A percentile compares a stretch with the other conserved stretches of the same genome.
Evolutionary conservation across 2,113 vertebrate genomes (phyloP).

Genomic region (Oostethus manadensis): DNA sequence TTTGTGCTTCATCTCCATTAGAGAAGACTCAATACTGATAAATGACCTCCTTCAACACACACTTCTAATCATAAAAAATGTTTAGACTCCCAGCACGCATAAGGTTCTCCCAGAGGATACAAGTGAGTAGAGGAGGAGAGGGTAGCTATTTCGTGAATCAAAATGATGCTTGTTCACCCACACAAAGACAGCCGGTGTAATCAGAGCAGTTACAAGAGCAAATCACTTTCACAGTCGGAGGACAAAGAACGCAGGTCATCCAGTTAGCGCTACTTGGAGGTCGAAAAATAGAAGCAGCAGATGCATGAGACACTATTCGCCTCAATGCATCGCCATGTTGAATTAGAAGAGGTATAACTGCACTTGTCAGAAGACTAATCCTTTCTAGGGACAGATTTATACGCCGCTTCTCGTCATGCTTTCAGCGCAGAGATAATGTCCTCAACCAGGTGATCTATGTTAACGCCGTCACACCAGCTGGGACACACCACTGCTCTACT

Average conservation of each 20-base stretch:
- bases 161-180: slow-evolving; percentile 45
- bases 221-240: slow-evolving; percentile 22
- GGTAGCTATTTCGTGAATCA: slow-evolving; percentile 28
- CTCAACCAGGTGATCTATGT: slow-evolving; percentile 33
- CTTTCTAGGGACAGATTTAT: slow-evolving; percentile 49
- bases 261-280: slow-evolving; percentile 27
- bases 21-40: slow-evolving; percentile 9
- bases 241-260: slow-evolving; percentile 18
- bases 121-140: slow-evolving; percentile 5
- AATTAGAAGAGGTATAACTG: slow-evolving; percentile 46
- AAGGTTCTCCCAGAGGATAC: slow-evolving; percentile 7
- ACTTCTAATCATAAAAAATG: slow-evolving; percentile 15
- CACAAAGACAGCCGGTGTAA: slow-evolving; percentile 31
- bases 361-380: slow-evolving; percentile 50
- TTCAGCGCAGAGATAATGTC: slow-evolving; percentile 43
- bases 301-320: slow-evolving; percentile 14
- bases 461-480: slow-evolving; percentile 36
- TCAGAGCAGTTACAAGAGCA: slow-evolving; percentile 36
- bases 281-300: slow-evolving; percentile 27
- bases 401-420: slow-evolving; percentile 30
- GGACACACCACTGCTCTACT: slow-evolving; percentile 28
- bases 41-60: slow-evolving; percentile 12
- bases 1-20: slow-evolving; percentile 13
- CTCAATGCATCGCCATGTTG: slow-evolving; percentile 22
- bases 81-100: slow-evolving; percentile 10